Base-by-base conservation (phyloP, 2,113 vertebrate species). In the Ameiurus melas region DNA sequence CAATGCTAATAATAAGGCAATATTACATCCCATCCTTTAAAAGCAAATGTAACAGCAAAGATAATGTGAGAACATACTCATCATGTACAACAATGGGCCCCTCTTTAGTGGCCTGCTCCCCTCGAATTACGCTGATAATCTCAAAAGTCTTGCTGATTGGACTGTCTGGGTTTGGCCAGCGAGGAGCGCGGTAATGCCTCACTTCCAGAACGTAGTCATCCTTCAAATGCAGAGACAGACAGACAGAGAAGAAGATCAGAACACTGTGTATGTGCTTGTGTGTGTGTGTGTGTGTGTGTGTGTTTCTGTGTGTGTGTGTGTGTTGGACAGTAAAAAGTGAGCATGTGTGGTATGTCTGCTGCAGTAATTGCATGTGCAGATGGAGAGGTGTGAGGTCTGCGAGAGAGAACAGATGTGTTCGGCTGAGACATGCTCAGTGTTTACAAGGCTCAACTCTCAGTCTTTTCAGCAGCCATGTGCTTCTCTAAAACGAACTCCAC, bases 131-230 rank as follows among this genome's bases (percentile, higher is more conserved):
- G 90, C 92, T 95, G 89, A 98, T 93, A 81, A 99, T 94, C 94
- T 99, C 97, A 89, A 99, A 99, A 51, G 96, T 98, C 94, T 96
- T 97, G 92, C 97, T 99, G 90, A 99, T 96, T 70, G 97, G 96
- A 86, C 97, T 96, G 92, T 99, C 97, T 9, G 98, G 98, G 94
- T 99, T 98, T 70, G 98, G 98, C 98, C 98, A 99, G 89, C 93
- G 96, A 71, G 97, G 96, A 88, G 96, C 94, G 51, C 95, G 95
- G 92, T 97, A 99, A 92, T 97, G 98, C 85, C 95, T 97, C 90
- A 99, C 97, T 94, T 99, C 97, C 90, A 98, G 95, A 77, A 98
- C 95, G 5, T 96, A 99, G 92, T 99, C 98, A 92, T 99, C 98
- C 98, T 99, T 91, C 58, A 84, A 85, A 87, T n/a, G 66, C 12